Percentiles rank a stretch among this genome's conserved stretches.
These are phyloP conservation scores for Ctenodactylus gundi DNA, from an alignment of 2,113 vertebrate genomes.

Conservation along the genomic window DNA sequence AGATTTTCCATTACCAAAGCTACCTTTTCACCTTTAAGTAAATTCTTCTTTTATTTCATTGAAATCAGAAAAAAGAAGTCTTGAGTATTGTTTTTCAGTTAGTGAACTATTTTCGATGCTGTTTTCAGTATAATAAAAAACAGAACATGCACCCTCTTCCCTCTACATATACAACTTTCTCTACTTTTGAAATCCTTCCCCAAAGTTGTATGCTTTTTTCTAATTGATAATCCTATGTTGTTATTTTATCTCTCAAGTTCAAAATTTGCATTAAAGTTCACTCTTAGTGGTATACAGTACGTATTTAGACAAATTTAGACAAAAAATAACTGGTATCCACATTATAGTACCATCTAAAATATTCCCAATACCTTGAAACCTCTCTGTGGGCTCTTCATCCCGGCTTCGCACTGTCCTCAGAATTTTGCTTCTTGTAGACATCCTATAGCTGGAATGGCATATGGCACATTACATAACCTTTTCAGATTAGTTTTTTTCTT, in stretches of 20 bases:
- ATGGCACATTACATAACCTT: not conserved
- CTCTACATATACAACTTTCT: fast-evolving
- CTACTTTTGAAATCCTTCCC: no score
- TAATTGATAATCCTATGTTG: no score
- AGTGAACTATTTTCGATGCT: not conserved
- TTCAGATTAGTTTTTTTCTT: not conserved
- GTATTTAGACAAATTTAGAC: not conserved
- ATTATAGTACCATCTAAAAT: not conserved
- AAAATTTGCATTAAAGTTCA: not conserved
- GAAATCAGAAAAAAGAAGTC: not conserved
- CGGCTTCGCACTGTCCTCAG: not conserved
- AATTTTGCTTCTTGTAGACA: not conserved
- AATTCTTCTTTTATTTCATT: not conserved
- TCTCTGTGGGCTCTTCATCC: not conserved
- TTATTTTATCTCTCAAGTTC: not conserved
- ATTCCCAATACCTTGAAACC: not conserved
- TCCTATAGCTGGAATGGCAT: not conserved
- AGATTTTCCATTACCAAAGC: slow-evolving; percentile 62
- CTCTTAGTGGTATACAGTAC: not conserved
- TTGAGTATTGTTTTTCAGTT: slow-evolving; percentile 22
- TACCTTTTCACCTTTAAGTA: not conserved
- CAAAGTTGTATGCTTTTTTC: not conserved
- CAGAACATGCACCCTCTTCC: fast-evolving
- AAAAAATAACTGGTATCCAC: no score
- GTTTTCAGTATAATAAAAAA: not conserved